Evolutionary conservation across 2,888 invertebrate species (phyloP).

Genomic region (Papilio gigon): DNA sequence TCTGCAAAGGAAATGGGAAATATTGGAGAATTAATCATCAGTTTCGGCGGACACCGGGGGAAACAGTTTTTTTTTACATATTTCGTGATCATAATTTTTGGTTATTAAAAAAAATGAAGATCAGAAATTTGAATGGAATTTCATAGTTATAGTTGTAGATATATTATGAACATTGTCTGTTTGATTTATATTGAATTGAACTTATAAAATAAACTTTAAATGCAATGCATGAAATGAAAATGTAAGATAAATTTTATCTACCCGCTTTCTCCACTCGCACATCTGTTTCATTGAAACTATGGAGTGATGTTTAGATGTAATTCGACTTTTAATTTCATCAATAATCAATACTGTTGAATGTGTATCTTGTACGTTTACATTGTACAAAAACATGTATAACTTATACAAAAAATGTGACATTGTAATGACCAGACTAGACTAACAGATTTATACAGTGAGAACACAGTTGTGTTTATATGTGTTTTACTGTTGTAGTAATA

Average conservation of each 20-base stretch:
- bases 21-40: too few relatives aligned
- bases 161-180: constrained; percentile 66
- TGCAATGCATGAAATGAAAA: constrained; percentile 81
- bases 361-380: not conserved
- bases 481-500: too few relatives aligned
- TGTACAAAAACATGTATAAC: too few relatives aligned
- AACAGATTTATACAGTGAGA: too few relatives aligned
- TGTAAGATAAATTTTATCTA: constrained; percentile 81
- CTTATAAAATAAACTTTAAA: constrained; percentile 75
- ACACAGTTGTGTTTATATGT: too few relatives aligned
- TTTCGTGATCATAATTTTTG: constrained; percentile 47
- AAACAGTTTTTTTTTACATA: too few relatives aligned
- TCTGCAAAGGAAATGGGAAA: too few relatives aligned
- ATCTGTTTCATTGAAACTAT: constrained; percentile 37
- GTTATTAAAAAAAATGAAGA: constrained; percentile 61
- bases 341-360: constrained; percentile 25
- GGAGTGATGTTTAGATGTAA: constrained; percentile 46
- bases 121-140: constrained; percentile 65
- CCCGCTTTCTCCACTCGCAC: constrained; percentile 65
- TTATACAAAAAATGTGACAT: too few relatives aligned
- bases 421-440: too few relatives aligned
- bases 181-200: constrained; percentile 82
- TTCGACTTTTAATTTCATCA: constrained; percentile 45
- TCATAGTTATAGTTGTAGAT: constrained; percentile 68
- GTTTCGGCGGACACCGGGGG: too few relatives aligned